Evolutionary conservation across 2,113 vertebrate genomes (phyloP), one percentile per base, ranked within the genome.

Genomic region (Lethenteron reissneri): DNA sequence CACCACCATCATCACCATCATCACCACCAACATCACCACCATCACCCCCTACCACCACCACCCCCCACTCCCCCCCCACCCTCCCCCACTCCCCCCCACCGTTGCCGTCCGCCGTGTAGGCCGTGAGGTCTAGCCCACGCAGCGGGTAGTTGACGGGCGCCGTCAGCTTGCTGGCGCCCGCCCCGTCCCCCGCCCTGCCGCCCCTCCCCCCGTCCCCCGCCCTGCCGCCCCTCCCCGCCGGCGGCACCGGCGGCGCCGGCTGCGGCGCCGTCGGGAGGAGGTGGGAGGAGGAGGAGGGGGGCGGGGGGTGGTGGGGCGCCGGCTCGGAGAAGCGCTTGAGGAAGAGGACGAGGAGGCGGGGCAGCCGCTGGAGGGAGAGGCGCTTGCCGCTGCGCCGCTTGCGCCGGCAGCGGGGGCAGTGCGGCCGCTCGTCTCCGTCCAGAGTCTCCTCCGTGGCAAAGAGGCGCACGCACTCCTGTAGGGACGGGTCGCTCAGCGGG

Each of bases 311-410:
- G 4, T 5, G 84, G 78, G 87, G 78, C 72, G 85, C 86, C 70
- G 86, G 82, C 79, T 96, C 90, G 0, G 90, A 94, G 82, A 97
- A 96, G 56, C 92, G 88, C 75, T 97, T 97, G 77, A 96, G 83
- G 78, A 95, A 90, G 71, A 96, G 87, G 75, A 97, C 92, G 69
- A 97, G 83, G 75, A 96, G 85, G 83, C 90, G 91, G 72, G 92
- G 92, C 76, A 92, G 95, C 81, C 86, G 90, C 84, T 97, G 92
- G 76, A 95, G 84, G 80, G 87, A 89, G 82, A 96, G 92, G 76
- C 88, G 88, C 80, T 96, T 97, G 2, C 84, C 92, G 78, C 90
- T 95, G 79, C 86, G 87, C 8, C 85, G 85, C 73, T 88, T 85
- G 81, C 82, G 79, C 82, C 90, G 87, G 82, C 92, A 97, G 74